phyloP scores from a whole-genome alignment of 2,797 vertebrate genomes.

The Eutrigla gurnardus region DNA sequence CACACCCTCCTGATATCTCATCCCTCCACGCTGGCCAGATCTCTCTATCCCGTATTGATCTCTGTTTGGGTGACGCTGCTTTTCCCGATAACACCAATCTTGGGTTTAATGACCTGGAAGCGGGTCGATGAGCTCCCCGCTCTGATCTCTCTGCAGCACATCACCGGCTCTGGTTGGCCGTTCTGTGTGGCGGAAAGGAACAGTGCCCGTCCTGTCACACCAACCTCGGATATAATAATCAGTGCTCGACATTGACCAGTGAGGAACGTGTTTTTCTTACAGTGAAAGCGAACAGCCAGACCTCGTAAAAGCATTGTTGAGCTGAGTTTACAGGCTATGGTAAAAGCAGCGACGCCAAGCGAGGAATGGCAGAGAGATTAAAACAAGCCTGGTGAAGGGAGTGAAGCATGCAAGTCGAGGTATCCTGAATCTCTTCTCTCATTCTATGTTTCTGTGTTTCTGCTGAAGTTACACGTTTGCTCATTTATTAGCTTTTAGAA shows the following conservation, averaged over 20 bases:
- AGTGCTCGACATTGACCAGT: constrained; percentile 34
- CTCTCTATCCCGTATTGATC: constrained; percentile 79
- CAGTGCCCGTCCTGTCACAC: constrained; percentile 34
- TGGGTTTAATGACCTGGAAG: constrained; percentile 81
- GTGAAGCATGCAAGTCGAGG: constrained; percentile 5
- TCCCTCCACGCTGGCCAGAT: constrained; percentile 54
- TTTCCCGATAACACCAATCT: constrained; percentile 71
- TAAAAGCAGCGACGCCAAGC: constrained; percentile 18
- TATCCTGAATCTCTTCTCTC: not conserved
- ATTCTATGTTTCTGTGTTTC: constrained; percentile 6
- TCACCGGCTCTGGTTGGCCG: constrained; percentile 34
- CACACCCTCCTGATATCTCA: constrained; percentile 40
- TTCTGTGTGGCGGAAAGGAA: constrained; percentile 31
- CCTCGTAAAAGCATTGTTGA: constrained; percentile 24
- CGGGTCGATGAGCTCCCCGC: constrained; percentile 72
- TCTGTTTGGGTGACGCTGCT: constrained; percentile 67
- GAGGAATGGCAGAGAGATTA: constrained; percentile 8
- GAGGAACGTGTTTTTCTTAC: constrained; percentile 39
- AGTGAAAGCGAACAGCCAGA: not conserved
- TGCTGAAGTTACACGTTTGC: not conserved
- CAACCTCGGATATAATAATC: constrained; percentile 50
- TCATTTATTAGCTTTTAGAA: not conserved
- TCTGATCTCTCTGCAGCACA: constrained; percentile 57
- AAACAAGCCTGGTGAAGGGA: not conserved
- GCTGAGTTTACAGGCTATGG: constrained; percentile 26